phyloP scores from a whole-genome alignment of 2,888 invertebrate genomes.

The Nysson spinosus region DNA sequence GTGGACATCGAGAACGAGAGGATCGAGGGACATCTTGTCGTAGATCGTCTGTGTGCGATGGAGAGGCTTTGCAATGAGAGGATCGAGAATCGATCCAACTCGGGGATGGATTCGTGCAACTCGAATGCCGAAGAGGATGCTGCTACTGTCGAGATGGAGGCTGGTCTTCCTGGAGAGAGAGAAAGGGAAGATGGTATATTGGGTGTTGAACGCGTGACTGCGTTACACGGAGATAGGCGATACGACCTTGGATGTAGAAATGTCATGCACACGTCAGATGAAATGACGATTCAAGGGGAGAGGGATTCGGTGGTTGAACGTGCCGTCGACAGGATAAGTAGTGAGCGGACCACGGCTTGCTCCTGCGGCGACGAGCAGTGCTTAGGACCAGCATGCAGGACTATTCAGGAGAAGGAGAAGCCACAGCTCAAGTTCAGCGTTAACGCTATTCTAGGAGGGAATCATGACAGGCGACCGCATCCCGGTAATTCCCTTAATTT shows the following conservation, averaged over 20 bases:
- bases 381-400: conserved; percentile 66
- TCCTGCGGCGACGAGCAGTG: conserved; percentile 75
- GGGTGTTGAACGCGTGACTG: conserved; percentile 40
- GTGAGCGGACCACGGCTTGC: conserved; percentile 71
- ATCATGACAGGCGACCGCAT: conserved; percentile 77
- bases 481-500: conserved; percentile 66
- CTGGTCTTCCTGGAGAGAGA: conserved; percentile 43
- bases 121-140: conserved; percentile 69
- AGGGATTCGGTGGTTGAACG: conserved; percentile 65
- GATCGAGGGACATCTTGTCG: conserved; percentile 52
- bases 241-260: conserved; percentile 66
- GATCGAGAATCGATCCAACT: conserved; percentile 71
- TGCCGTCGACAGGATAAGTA: conserved; percentile 70
- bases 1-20: conserved; percentile 55
- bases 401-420: conserved; percentile 79
- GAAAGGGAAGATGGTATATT: conserved; percentile 52
- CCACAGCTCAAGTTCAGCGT: conserved; percentile 95
- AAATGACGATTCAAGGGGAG: conserved; percentile 66
- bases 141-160: conserved; percentile 62
- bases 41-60: conserved; percentile 69
- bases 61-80: conserved; percentile 70
- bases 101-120: conserved; percentile 67
- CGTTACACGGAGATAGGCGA: conserved; percentile 57
- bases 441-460: conserved; percentile 90
- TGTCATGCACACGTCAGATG: conserved; percentile 63